These are phyloP conservation scores for Paramormyrops kingsleyae DNA, from an alignment of 2,113 vertebrate species.

Conservation along the genomic window DNA sequence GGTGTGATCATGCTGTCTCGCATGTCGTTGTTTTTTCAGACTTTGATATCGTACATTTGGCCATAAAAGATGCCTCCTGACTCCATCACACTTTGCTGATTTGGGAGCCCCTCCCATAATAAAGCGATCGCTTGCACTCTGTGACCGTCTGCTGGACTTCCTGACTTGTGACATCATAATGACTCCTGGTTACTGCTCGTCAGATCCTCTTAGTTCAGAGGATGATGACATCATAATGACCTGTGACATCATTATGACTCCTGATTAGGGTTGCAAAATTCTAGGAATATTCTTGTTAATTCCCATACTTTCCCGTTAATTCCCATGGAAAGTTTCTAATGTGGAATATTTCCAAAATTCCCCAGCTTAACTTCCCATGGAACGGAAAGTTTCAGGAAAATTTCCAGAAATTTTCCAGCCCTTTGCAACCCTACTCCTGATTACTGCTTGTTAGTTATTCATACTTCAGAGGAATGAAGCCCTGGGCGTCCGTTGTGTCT, in stretches of 20 bases:
- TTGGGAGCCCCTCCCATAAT: not conserved
- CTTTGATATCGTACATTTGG: not conserved
- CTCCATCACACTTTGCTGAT: not conserved
- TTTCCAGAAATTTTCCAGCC: too few species aligned
- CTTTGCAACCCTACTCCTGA: not conserved
- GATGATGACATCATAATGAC: not conserved
- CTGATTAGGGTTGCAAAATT: too few species aligned
- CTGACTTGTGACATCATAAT: not conserved
- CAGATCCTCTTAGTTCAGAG: not conserved
- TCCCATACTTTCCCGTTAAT: too few species aligned
- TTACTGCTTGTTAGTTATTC: not conserved
- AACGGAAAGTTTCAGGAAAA: too few species aligned
- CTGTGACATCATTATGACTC: not conserved
- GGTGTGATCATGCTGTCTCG: not conserved
- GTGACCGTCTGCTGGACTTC: not conserved
- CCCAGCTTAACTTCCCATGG: too few species aligned
- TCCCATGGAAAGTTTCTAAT: too few species aligned
- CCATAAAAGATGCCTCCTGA: not conserved
- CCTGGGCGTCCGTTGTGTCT: slow-evolving; percentile 14
- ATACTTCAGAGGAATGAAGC: not conserved
- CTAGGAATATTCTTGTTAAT: too few species aligned
- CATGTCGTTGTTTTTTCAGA: not conserved
- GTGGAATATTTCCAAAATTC: too few species aligned
- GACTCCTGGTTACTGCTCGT: not conserved
- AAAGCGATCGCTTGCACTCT: not conserved